A percentile compares a stretch with the other conserved stretches of the same genome.
Evolutionary conservation across 2,888 invertebrate species (phyloP).

Genomic region (Altica lythri): DNA sequence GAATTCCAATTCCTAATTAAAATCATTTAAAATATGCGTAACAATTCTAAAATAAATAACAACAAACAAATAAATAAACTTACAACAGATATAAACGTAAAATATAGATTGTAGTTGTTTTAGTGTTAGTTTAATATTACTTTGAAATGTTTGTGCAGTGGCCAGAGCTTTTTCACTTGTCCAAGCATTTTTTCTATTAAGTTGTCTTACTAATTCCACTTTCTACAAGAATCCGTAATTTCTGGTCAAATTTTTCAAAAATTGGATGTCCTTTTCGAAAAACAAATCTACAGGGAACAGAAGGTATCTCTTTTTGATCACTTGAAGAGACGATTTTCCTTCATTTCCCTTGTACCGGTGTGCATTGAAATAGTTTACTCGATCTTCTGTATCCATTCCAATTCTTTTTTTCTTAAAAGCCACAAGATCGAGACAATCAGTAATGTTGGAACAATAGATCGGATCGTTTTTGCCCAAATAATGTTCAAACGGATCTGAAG

Average conservation of each 20-base stretch:
- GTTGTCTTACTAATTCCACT: not conserved
- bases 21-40: not conserved
- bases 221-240: not conserved
- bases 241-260: not conserved
- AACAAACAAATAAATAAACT: not conserved
- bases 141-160: no score
- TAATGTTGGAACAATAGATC: not conserved
- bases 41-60: not conserved
- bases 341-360: not conserved
- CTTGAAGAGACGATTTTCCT: not conserved
- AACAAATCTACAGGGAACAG: not conserved
- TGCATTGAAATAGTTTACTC: no score
- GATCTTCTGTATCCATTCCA: not conserved
- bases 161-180: not conserved
- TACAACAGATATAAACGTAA: not conserved
- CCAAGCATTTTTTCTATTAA: not conserved
- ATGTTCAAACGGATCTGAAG: not conserved
- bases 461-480: not conserved
- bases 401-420: not conserved
- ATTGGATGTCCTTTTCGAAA: not conserved
- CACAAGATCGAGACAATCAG: not conserved
- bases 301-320: not conserved
- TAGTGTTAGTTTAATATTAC: no score
- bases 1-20: no score
- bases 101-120: not conserved